phyloP scores from a whole-genome alignment of 2,888 invertebrate species.

The Agrochola lychnidis region DNA sequence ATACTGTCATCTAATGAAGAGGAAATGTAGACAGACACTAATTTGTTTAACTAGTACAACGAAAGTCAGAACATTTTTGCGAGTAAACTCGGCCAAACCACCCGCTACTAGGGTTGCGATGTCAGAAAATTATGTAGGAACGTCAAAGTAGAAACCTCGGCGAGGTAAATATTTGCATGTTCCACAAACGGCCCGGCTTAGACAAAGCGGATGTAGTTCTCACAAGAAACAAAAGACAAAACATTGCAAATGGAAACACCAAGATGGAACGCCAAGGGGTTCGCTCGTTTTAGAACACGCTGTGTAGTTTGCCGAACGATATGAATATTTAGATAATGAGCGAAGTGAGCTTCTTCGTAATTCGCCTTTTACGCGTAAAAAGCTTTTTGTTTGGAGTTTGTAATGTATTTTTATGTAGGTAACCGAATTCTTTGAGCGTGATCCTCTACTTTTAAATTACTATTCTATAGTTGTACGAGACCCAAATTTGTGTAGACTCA shows the following conservation, averaged over 20 bases:
- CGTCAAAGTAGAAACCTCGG: slow-evolving; percentile 80
- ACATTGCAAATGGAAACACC: slow-evolving; percentile 80
- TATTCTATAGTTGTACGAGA: slow-evolving; percentile 55
- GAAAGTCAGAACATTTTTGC: slow-evolving; percentile 43
- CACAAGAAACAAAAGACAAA: slow-evolving; percentile 84
- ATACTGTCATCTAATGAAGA: slow-evolving; percentile 8
- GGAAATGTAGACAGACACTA: slow-evolving; percentile 33
- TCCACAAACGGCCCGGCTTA: slow-evolving; percentile 78
- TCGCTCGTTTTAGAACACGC: slow-evolving; percentile 61
- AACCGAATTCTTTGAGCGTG: slow-evolving; percentile 29
- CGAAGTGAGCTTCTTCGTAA: slow-evolving; percentile 56
- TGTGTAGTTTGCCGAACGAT: slow-evolving; percentile 55
- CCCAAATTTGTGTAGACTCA: slow-evolving; percentile 54
- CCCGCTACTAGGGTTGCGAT: slow-evolving; percentile 62
- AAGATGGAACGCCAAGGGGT: slow-evolving; percentile 70
- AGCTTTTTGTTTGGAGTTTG: slow-evolving; percentile 63
- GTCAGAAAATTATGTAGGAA: slow-evolving; percentile 79
- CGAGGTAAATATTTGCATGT: slow-evolving; percentile 84
- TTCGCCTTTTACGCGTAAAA: slow-evolving; percentile 60
- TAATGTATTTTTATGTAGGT: slow-evolving; percentile 58
- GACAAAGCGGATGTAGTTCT: slow-evolving; percentile 81
- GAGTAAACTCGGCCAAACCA: slow-evolving; percentile 44
- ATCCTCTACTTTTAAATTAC: slow-evolving; percentile 44
- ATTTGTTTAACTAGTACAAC: slow-evolving; percentile 28
- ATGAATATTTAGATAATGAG: slow-evolving; percentile 70